Evolutionary conservation across 2,888 invertebrate species (phyloP).

Genomic region (Melanophora roralis): DNA sequence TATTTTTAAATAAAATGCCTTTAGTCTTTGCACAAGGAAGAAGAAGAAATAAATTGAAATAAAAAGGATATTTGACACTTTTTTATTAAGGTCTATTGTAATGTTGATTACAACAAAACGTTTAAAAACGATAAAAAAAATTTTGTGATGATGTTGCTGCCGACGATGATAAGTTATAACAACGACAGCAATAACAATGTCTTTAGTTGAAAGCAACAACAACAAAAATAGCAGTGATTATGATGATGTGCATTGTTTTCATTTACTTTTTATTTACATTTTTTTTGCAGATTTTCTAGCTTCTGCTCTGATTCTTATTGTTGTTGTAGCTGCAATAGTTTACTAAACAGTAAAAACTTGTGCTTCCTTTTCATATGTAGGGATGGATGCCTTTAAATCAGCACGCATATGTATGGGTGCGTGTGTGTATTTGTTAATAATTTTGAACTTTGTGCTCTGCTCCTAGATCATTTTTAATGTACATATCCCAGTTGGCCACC

Average conservation of each 20-base stretch:
- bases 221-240: neutral
- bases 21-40: slow-evolving; percentile 10
- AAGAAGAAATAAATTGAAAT: slow-evolving; percentile 37
- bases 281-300: slow-evolving; percentile 2
- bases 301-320: neutral
- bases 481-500: no score
- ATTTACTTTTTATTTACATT: slow-evolving; percentile 19
- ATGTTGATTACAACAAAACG: slow-evolving; percentile 51
- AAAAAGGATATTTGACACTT: slow-evolving; percentile 63
- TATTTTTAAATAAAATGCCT: slow-evolving; percentile 39
- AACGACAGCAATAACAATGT: slow-evolving; percentile 33
- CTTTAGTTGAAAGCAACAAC: slow-evolving; percentile 32
- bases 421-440: neutral
- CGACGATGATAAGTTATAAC: slow-evolving; percentile 63
- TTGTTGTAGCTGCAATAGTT: neutral
- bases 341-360: neutral
- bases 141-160: slow-evolving; percentile 63
- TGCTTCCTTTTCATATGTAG: neutral
- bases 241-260: slow-evolving; percentile 65
- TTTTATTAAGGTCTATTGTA: slow-evolving; percentile 60
- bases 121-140: slow-evolving; percentile 54
- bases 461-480: no score
- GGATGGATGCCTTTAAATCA: neutral
- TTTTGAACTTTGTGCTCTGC: neutral
- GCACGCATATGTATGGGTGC: neutral